Percentiles rank a stretch among this genome's conserved stretches.
Evolutionary conservation across 2,797 vertebrate genomes (phyloP).

Genomic region (Alexandromys oeconomus): DNA sequence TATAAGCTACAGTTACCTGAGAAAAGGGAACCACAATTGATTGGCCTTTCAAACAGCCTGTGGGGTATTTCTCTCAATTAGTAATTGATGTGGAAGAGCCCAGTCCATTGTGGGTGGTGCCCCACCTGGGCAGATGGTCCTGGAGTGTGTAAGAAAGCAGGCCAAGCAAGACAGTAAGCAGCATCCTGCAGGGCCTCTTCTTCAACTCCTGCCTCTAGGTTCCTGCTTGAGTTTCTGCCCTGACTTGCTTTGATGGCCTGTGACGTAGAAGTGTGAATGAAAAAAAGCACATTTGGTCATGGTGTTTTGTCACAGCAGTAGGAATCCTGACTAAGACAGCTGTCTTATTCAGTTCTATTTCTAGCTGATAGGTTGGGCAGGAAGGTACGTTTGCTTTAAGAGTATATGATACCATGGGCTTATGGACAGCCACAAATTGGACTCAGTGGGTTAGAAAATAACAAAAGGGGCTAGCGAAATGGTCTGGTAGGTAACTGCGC

Average conservation of each 20-base stretch:
- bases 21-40: not conserved
- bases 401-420: not conserved
- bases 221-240: not conserved
- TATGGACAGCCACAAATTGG: not conserved
- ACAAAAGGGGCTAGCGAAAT: not conserved
- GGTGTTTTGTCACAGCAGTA: not conserved
- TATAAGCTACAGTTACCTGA: not conserved
- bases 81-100: not conserved
- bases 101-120: not conserved
- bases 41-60: not conserved
- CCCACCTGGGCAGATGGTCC: too few relatives aligned
- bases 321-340: not conserved
- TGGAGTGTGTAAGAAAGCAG: not conserved
- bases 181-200: too few relatives aligned
- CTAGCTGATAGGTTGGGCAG: not conserved
- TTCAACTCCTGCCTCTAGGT: not conserved
- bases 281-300: too few relatives aligned
- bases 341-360: not conserved
- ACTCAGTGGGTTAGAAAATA: not conserved
- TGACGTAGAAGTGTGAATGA: not conserved
- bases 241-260: not conserved
- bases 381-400: not conserved
- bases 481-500: not conserved
- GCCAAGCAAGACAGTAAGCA: not conserved
- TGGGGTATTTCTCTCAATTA: not conserved